Conservation (phyloP, 2,797 vertebrate species). For the Phalanger gymnotis region DNA sequence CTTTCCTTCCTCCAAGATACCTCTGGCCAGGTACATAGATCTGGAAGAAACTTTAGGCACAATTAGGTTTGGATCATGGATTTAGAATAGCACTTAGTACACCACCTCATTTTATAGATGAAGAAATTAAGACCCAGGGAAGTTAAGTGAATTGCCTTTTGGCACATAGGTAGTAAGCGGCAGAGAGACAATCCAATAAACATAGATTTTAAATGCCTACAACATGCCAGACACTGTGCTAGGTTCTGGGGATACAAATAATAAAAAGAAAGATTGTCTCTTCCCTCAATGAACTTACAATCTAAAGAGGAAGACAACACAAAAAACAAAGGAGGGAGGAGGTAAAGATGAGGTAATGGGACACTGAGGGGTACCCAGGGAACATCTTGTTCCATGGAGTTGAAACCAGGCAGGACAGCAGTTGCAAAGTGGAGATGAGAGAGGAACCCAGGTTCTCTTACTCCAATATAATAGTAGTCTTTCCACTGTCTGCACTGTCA, state of each 20-base stretch:
- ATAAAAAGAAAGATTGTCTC: neutral
- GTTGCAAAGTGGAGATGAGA: neutral
- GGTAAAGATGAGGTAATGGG: neutral
- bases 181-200: neutral
- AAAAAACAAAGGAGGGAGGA: neutral
- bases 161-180: neutral
- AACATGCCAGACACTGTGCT: neutral
- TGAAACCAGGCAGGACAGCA: neutral
- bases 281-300: neutral
- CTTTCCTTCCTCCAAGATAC: neutral
- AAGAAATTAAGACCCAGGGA: neutral
- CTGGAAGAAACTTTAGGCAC: neutral
- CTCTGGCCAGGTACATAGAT: neutral
- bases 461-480: neutral
- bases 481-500: neutral
- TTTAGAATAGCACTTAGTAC: neutral
- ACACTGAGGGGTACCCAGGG: neutral
- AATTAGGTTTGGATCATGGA: neutral
- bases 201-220: neutral
- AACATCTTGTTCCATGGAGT: neutral
- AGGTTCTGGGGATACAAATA: neutral
- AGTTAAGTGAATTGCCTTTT: neutral
- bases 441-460: neutral
- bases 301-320: neutral
- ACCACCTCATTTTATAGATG: neutral